Evolutionary conservation across 2,113 vertebrate species (phyloP).

Genomic region (Rostratula benghalensis): DNA sequence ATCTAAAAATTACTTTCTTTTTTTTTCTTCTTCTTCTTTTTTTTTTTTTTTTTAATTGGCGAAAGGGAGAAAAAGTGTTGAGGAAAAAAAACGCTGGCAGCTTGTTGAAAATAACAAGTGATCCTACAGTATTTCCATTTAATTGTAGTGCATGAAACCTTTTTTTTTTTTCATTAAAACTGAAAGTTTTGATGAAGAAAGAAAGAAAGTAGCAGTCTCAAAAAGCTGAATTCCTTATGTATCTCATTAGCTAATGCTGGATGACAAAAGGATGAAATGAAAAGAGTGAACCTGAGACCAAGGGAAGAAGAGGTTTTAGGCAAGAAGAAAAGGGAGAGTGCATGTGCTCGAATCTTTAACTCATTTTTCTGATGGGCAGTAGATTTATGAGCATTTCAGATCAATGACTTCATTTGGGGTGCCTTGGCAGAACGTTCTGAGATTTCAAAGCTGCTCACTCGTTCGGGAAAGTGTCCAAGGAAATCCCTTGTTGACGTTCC

Average conservation of each 20-base stretch:
- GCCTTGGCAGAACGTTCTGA: background rate
- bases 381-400: background rate
- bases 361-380: background rate
- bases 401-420: background rate
- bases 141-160: background rate
- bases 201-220: background rate
- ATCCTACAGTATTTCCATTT: background rate
- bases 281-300: background rate
- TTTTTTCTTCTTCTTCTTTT: background rate
- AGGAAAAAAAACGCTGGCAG: background rate
- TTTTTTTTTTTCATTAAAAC: background rate
- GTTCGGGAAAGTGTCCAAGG: background rate
- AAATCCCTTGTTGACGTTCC: background rate
- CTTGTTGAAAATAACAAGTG: background rate
- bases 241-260: background rate
- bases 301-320: background rate
- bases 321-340: background rate
- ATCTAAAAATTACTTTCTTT: background rate
- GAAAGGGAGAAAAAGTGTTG: background rate
- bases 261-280: background rate
- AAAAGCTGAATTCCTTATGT: background rate
- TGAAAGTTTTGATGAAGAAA: background rate
- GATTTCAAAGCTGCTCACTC: background rate
- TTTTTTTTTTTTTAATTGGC: background rate
- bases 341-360: background rate